Evolutionary conservation across 2,888 invertebrate species (phyloP).

Genomic region (Silvanus unidentatus): DNA sequence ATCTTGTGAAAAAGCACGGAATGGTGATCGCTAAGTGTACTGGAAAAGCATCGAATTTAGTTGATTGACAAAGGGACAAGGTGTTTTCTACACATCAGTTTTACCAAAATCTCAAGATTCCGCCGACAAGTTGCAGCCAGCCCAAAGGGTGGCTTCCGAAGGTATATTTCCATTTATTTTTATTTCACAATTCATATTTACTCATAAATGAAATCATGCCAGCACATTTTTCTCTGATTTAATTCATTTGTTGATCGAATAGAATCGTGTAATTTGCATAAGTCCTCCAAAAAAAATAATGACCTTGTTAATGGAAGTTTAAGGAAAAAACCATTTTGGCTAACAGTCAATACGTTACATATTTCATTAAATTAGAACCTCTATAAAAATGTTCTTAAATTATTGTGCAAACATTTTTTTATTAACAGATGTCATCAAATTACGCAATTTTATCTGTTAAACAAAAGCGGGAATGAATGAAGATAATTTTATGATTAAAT

Average conservation of each 20-base stretch:
- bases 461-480: too few relatives aligned
- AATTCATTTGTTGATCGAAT: neutral
- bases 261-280: neutral
- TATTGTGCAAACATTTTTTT: too few relatives aligned
- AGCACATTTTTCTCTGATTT: neutral
- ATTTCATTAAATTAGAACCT: too few relatives aligned
- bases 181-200: neutral
- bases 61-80: constrained; percentile 39
- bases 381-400: too few relatives aligned
- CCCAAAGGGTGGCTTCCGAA: constrained; percentile 75
- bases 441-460: too few relatives aligned
- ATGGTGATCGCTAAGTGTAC: constrained; percentile 32
- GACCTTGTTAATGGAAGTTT: constrained; percentile 7
- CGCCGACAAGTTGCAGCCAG: constrained; percentile 72
- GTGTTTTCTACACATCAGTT: constrained; percentile 42
- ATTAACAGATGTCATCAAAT: too few relatives aligned
- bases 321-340: too few relatives aligned
- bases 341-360: too few relatives aligned
- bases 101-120: constrained; percentile 68
- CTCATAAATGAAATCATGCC: neutral
- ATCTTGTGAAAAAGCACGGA: constrained; percentile 23
- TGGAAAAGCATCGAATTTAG: constrained; percentile 23
- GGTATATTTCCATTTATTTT: constrained; percentile 42
- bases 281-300: neutral
- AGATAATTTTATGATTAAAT: constrained; percentile 11